Base-by-base conservation (phyloP, 2,888 invertebrate species). In the Eupithecia centaureata region DNA sequence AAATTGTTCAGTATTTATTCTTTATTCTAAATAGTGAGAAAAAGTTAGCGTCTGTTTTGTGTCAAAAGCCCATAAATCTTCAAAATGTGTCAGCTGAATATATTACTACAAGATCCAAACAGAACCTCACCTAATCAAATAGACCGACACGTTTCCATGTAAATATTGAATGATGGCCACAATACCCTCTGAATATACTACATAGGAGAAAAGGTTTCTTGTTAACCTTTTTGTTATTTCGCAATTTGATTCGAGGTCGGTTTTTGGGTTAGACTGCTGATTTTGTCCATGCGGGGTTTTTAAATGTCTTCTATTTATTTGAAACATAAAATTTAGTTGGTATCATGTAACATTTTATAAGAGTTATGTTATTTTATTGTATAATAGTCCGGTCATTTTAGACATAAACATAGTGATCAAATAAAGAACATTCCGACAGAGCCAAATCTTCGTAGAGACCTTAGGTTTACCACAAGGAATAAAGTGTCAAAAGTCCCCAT, bases 91-190 rank as follows among this genome's bases (percentile, higher is more conserved):
- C 22, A 47, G 10, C 47, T 4, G 18, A 22, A 22, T n/a, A 47
- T 47, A 47, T 22, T 3, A 12, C 22, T 22, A 18, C 10, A 22
- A 18, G 18, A 63, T 62, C 15, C 15, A 15, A 10, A 15, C 35
- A 7, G 7, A 32, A 58, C 38, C 28, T 12, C 10, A 30, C 30
- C 32, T 59, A 42, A 67, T 67, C 63, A 58, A 62, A 67, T 67
- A 63, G 30, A n/a, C 63, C 7, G 12, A 62, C 62, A 62, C 62
- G 59, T 67, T 67, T 59, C 42, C 54, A 63, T 67, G 67, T 67
- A 42, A 42, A 63, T 67, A 59, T 32, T 59, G 59, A 63, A 35
- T 58, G 62, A 59, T 67, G 63, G 22, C 52, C 59, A 54, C 65
- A 63, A 58, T 52, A 63, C 63, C 59, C 42, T 63, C 54, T 63